Evolutionary conservation across 2,888 invertebrate genomes (phyloP).

Genomic region (Druceiella hillmani): DNA sequence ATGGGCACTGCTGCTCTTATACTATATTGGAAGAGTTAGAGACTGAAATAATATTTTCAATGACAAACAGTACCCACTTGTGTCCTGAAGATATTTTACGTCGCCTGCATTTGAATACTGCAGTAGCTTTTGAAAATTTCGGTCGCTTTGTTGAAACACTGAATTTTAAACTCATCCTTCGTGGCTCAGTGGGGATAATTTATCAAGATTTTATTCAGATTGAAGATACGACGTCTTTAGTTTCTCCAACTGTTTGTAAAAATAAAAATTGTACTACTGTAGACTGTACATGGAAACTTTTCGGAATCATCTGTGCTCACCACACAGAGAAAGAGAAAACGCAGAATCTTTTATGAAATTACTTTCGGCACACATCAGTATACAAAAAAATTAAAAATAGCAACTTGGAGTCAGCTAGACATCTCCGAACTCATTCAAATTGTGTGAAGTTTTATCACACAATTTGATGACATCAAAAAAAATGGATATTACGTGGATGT

Average conservation of each 20-base stretch:
- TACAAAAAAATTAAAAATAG: constrained; percentile 24
- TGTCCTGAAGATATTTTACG: constrained; percentile 27
- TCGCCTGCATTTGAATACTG: constrained; percentile 23
- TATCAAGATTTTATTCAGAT: neutral
- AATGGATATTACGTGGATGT: constrained; percentile 19
- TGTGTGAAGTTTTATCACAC: too few species aligned
- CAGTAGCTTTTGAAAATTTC: constrained; percentile 21
- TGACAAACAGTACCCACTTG: constrained; percentile 15
- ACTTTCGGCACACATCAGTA: constrained; percentile 18
- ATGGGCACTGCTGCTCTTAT: constrained; percentile 29
- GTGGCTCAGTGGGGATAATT: neutral
- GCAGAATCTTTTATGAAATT: constrained; percentile 23
- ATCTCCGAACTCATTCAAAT: constrained; percentile 20
- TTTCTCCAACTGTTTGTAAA: constrained; percentile 14
- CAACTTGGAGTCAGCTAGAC: constrained; percentile 16
- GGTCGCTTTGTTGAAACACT: constrained; percentile 9
- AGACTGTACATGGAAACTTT: constrained; percentile 14
- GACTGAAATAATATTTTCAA: constrained; percentile 27
- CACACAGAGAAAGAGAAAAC: constrained; percentile 20
- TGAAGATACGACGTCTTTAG: constrained; percentile 6
- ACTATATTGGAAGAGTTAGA: constrained; percentile 28
- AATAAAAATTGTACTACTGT: constrained; percentile 12
- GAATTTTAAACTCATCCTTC: constrained; percentile 29
- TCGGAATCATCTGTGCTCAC: constrained; percentile 13
- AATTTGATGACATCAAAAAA: constrained; percentile 16